Evolutionary conservation across 2,797 vertebrate genomes (phyloP).

Genomic region (Melanotaenia parkinsoni): DNA sequence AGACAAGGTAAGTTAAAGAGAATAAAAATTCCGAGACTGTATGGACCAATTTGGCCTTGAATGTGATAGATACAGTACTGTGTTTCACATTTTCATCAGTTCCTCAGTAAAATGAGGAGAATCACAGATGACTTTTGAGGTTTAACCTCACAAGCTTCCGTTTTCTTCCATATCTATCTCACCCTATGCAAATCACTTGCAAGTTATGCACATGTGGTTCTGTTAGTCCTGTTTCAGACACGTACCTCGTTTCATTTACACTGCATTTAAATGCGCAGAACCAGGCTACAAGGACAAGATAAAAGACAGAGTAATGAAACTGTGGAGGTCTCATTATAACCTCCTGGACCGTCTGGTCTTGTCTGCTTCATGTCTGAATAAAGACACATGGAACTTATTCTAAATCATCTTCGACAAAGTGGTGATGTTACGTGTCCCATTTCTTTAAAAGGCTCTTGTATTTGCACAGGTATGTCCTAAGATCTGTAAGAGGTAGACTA

Average conservation of each 20-base stretch:
- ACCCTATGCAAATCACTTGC: background rate
- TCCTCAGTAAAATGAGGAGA: constrained; percentile 47
- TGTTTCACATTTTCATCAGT: constrained; percentile 69
- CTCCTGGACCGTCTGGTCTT: background rate
- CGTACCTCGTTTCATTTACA: background rate
- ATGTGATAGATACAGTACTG: constrained; percentile 62
- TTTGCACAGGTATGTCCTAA: constrained; percentile 39
- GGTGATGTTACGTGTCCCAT: background rate
- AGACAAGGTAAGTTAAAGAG: constrained; percentile 5
- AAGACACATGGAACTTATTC: background rate
- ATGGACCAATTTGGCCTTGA: constrained; percentile 28
- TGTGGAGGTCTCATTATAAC: background rate
- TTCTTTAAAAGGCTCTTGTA: background rate
- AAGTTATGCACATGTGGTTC: background rate
- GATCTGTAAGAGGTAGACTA: constrained; percentile 75
- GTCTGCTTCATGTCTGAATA: background rate
- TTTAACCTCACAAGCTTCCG: constrained; percentile 3
- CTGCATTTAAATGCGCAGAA: background rate
- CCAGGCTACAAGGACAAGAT: background rate
- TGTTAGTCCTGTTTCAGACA: background rate
- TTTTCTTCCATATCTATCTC: constrained; percentile 12
- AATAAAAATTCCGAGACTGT: constrained; percentile 24
- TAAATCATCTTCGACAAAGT: background rate
- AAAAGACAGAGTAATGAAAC: background rate
- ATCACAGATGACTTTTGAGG: constrained; percentile 42